phyloP scores from a whole-genome alignment of 2,888 invertebrate genomes.

The Bursaphelenchus okinawaensis region DNA sequence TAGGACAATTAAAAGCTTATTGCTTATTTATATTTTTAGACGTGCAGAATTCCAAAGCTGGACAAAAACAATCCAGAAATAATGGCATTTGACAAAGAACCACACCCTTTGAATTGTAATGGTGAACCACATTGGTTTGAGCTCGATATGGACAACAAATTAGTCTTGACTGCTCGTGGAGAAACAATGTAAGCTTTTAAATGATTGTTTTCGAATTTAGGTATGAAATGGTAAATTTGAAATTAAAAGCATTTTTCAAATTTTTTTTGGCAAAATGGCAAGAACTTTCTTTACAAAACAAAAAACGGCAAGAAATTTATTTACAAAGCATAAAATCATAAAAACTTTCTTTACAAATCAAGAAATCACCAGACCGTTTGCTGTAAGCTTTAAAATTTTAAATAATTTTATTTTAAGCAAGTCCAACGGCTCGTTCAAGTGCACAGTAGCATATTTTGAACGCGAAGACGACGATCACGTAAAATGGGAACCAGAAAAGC shows the following conservation, averaged over 20 bases:
- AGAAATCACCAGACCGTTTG: too few species aligned
- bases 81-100: constrained; percentile 36
- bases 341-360: too few species aligned
- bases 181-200: constrained; percentile 13
- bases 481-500: constrained; percentile 10
- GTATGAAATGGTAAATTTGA: too few species aligned
- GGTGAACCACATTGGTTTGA: constrained; percentile 34
- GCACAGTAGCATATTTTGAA: constrained; percentile 24
- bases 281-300: too few species aligned
- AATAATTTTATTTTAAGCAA: constrained; percentile 6
- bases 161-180: constrained; percentile 31
- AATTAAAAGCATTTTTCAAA: too few species aligned
- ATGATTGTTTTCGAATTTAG: too few species aligned
- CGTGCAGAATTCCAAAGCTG: constrained; percentile 50
- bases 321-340: too few species aligned
- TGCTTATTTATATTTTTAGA: too few species aligned
- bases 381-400: too few species aligned
- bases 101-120: constrained; percentile 37
- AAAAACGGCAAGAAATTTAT: too few species aligned
- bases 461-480: constrained; percentile 26
- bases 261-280: too few species aligned
- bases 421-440: constrained; percentile 3
- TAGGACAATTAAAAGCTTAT: too few species aligned
- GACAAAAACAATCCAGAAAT: constrained; percentile 48
- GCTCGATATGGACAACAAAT: constrained; percentile 32